These are phyloP conservation scores for Agrotis puta DNA, from an alignment of 2,888 invertebrate species.

Conservation along the genomic window DNA sequence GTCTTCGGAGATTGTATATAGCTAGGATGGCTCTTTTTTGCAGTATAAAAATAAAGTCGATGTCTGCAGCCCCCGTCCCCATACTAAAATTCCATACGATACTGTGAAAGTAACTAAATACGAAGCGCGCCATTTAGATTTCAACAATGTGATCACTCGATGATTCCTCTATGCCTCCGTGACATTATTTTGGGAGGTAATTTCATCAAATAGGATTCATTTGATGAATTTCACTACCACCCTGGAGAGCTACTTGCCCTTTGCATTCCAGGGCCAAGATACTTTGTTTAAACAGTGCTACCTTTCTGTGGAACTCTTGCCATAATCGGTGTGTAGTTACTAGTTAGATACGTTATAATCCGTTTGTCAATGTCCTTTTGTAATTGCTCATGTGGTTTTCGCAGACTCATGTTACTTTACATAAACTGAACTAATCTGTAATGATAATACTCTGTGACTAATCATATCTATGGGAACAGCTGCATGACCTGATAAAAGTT, in stretches of 20 bases:
- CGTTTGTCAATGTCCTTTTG: slow-evolving; percentile 13
- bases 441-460: slow-evolving; percentile 9
- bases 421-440: slow-evolving; percentile 7
- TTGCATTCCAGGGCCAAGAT: too few relatives aligned
- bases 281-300: too few relatives aligned
- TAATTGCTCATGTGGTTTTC: slow-evolving; percentile 8
- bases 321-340: not conserved
- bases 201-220: too few relatives aligned
- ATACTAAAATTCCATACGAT: too few relatives aligned
- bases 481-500: not conserved
- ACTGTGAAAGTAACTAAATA: not conserved
- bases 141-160: not conserved
- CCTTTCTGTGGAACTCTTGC: not conserved
- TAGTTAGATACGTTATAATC: not conserved
- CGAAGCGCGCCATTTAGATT: not conserved
- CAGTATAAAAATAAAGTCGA: too few relatives aligned
- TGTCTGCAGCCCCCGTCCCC: too few relatives aligned
- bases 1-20: too few relatives aligned
- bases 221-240: too few relatives aligned
- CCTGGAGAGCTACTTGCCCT: too few relatives aligned
- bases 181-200: too few relatives aligned
- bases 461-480: slow-evolving; percentile 10
- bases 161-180: too few relatives aligned
- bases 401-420: slow-evolving; percentile 13
- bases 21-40: not conserved